These are phyloP conservation scores for Bombyx mandarina DNA, from an alignment of 1,140 invertebrate species.

Conservation along the genomic window DNA sequence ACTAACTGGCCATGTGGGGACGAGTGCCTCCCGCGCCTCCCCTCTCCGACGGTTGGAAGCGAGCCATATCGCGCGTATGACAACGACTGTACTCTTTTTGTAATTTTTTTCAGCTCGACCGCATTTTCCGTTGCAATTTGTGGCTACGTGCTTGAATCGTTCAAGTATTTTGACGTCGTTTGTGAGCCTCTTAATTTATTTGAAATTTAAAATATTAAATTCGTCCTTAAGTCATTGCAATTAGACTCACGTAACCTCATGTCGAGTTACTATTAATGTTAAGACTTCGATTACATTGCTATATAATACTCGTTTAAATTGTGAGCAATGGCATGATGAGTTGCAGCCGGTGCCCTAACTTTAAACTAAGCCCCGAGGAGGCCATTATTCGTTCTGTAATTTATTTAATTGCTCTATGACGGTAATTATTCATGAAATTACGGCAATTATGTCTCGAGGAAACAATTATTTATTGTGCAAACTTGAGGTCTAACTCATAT, in stretches of 20 bases:
- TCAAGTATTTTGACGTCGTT: slow-evolving; percentile 3
- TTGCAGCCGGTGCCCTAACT: slow-evolving; percentile 58
- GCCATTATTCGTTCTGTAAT: slow-evolving; percentile 67
- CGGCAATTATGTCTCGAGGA: slow-evolving; percentile 66
- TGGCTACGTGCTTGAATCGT: slow-evolving; percentile 57
- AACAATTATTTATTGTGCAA: slow-evolving; percentile 71
- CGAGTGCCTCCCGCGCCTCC: slow-evolving; percentile 19
- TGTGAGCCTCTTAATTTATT: neutral
- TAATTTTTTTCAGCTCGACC: slow-evolving; percentile 58
- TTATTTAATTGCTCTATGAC: slow-evolving; percentile 70
- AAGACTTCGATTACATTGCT: neutral
- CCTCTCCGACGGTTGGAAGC: slow-evolving; percentile 52
- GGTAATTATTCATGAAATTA: slow-evolving; percentile 71
- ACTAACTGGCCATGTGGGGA: slow-evolving; percentile 70
- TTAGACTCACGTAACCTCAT: neutral
- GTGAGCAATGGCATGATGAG: slow-evolving; percentile 36
- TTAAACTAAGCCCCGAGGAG: slow-evolving; percentile 66
- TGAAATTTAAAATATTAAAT: neutral
- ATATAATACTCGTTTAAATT: neutral
- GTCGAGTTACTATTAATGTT: neutral
- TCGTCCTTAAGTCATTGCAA: neutral
- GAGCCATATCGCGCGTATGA: slow-evolving; percentile 66
- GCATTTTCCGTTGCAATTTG: slow-evolving; percentile 45
- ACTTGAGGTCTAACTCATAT: slow-evolving; percentile 67
- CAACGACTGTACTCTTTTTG: slow-evolving; percentile 63